phyloP scores from a whole-genome alignment of 2,888 invertebrate species.

The Sclerodermus sp. region DNA sequence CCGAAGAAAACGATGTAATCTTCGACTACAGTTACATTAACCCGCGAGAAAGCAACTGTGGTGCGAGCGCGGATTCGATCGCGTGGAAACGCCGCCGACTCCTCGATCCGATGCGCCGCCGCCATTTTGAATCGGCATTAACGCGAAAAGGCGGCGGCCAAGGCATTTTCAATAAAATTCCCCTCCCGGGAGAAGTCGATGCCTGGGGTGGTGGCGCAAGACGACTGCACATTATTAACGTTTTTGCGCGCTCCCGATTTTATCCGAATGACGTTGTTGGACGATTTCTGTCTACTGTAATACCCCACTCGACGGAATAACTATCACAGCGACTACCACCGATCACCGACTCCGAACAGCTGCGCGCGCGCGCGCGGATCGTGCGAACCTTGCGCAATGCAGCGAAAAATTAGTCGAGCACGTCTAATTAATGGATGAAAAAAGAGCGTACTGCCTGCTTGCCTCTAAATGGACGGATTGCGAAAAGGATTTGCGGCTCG shows the following conservation, averaged over 20 bases:
- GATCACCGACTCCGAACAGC: slow-evolving; percentile 40
- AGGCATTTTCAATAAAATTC: too few species aligned
- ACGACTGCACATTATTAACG: not conserved
- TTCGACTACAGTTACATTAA: not conserved
- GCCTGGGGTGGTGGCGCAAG: not conserved
- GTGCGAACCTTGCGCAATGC: slow-evolving; percentile 8
- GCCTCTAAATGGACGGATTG: not conserved
- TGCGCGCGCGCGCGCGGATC: slow-evolving; percentile 24
- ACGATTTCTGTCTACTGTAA: not conserved
- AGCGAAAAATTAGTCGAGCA: slow-evolving; percentile 23
- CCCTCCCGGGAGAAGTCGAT: too few species aligned
- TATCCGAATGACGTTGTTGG: not conserved
- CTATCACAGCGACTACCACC: not conserved
- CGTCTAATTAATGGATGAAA: slow-evolving; percentile 23
- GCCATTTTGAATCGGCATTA: too few species aligned
- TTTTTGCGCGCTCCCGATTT: not conserved
- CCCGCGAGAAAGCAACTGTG: too few species aligned
- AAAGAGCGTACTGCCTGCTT: slow-evolving; percentile 1
- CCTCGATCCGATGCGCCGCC: too few species aligned
- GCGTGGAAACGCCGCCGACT: too few species aligned
- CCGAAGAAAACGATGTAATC: not conserved
- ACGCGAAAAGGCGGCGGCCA: too few species aligned
- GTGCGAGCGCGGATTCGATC: too few species aligned
- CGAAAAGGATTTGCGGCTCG: not conserved
- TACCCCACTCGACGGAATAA: too few species aligned